These are phyloP conservation scores for Tragelaphus buxtoni DNA, from an alignment of 2,113 vertebrate genomes.

Conservation along the genomic window DNA sequence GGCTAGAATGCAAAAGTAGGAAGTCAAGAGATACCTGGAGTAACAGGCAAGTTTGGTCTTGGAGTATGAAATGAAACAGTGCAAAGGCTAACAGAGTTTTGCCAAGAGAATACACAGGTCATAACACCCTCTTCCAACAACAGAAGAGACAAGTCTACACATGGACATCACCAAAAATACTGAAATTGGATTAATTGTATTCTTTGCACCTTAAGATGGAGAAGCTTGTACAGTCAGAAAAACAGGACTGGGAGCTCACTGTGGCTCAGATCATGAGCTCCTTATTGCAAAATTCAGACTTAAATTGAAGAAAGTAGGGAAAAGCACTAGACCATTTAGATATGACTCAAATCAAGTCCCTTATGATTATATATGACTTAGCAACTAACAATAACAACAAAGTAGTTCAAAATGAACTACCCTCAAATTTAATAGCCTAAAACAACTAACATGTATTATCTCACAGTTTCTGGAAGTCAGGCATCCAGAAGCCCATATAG, in stretches of 20 bases:
- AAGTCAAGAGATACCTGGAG: background rate
- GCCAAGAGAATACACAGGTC: background rate
- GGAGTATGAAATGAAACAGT: background rate
- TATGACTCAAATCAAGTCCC: background rate
- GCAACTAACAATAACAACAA: background rate
- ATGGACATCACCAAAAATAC: background rate
- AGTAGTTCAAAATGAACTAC: background rate
- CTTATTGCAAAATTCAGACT: background rate
- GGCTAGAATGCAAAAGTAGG: background rate
- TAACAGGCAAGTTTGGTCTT: background rate
- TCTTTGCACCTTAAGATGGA: rapidly evolving
- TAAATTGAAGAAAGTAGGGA: background rate
- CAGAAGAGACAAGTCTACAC: background rate
- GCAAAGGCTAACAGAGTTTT: background rate
- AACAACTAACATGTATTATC: background rate
- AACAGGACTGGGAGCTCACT: background rate
- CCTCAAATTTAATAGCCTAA: background rate
- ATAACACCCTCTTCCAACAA: background rate
- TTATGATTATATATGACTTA: background rate
- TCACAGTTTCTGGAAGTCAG: background rate
- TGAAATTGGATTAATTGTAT: background rate
- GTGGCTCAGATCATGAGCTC: background rate
- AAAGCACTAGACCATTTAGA: background rate
- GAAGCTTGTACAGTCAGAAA: background rate
- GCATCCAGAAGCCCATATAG: background rate